phyloP scores from a whole-genome alignment of 1,140 invertebrate genomes.

The Asbolus verrucosus region DNA sequence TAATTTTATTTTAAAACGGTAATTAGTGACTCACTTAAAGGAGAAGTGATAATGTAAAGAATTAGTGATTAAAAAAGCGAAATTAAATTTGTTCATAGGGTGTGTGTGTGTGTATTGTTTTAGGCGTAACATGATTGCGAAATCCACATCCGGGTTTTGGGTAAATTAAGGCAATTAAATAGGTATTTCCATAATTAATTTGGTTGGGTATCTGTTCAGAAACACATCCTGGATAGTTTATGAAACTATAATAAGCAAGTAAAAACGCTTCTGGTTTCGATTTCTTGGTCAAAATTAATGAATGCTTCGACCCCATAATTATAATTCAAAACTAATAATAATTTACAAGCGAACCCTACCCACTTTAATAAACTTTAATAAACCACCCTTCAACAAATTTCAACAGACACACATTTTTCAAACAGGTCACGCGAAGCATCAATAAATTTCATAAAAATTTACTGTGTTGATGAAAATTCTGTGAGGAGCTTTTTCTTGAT shows the following conservation, averaged over 20 bases:
- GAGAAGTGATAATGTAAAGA: not conserved
- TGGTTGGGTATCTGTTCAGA: slow-evolving; percentile 4
- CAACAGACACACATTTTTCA: slow-evolving; percentile 1
- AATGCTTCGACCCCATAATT: slow-evolving; percentile 10
- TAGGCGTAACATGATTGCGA: not conserved
- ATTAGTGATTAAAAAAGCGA: not conserved
- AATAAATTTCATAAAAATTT: slow-evolving; percentile 45
- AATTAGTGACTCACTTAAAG: slow-evolving; percentile 1
- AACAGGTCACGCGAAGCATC: slow-evolving; percentile 27
- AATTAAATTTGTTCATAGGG: not conserved
- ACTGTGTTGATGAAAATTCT: slow-evolving; percentile 28
- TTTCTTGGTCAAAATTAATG: slow-evolving; percentile 33
- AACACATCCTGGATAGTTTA: slow-evolving; percentile 6
- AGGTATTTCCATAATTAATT: slow-evolving; percentile 30
- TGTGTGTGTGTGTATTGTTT: slow-evolving; percentile 9
- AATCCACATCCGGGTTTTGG: slow-evolving; percentile 15
- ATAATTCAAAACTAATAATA: slow-evolving; percentile 3
- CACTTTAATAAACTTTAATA: not conserved
- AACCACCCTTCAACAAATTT: not conserved
- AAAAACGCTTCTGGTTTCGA: slow-evolving; percentile 18
- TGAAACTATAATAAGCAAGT: slow-evolving; percentile 20
- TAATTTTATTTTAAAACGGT: slow-evolving; percentile 29
- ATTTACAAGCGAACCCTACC: slow-evolving; percentile 1
- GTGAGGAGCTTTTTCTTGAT: slow-evolving; percentile 6
- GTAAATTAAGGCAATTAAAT: slow-evolving; percentile 29